These are phyloP conservation scores for Malurus splendens DNA, from an alignment of 2,797 vertebrate species.

Conservation along the genomic window DNA sequence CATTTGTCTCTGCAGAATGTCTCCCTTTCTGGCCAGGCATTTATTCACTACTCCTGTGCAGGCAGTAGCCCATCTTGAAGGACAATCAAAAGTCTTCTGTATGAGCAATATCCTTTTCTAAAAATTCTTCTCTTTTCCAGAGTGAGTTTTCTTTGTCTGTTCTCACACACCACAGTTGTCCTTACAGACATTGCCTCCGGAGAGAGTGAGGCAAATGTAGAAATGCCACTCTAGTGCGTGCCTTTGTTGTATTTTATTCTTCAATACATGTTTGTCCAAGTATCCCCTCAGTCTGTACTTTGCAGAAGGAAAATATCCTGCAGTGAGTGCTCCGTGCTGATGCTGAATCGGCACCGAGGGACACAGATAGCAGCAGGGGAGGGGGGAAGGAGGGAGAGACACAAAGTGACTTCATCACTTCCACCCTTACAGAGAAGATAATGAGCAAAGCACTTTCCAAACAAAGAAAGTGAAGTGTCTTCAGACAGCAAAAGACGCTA, in stretches of 20 bases:
- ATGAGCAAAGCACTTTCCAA: conserved; percentile 14
- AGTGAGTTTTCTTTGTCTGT: not conserved
- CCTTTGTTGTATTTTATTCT: not conserved
- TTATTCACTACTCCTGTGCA: not conserved
- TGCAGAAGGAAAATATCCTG: not conserved
- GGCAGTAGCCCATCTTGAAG: not conserved
- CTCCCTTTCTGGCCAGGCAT: not conserved
- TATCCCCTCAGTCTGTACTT: not conserved
- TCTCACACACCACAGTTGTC: not conserved
- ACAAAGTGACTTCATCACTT: conserved; percentile 11
- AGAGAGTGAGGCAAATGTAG: not conserved
- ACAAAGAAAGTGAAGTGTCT: conserved; percentile 16
- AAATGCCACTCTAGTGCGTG: not conserved
- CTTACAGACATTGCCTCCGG: not conserved
- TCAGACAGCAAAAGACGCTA: not conserved
- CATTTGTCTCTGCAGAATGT: not conserved
- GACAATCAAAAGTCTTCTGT: not conserved
- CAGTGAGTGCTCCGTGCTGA: not conserved
- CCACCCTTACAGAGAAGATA: not conserved
- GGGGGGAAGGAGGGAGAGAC: rapidly evolving
- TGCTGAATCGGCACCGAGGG: not conserved
- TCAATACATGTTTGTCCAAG: not conserved
- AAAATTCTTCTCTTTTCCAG: not conserved
- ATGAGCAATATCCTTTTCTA: not conserved
- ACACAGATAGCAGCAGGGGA: rapidly evolving